Conservation (phyloP, 2,888 invertebrate species). For the Agrochola macilenta region DNA sequence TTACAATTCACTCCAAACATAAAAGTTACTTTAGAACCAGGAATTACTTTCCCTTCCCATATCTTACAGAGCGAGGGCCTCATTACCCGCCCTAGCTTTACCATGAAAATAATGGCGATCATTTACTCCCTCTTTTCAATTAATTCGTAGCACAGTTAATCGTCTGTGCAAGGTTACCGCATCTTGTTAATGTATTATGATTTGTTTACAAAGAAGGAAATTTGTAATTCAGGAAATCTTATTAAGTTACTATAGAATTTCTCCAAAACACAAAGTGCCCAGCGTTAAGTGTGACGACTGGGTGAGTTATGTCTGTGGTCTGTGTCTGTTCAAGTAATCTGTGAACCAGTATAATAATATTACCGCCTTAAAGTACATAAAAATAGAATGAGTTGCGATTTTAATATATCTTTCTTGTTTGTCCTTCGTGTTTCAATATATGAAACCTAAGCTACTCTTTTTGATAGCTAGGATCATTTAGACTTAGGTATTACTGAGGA, state of each 20-base stretch:
- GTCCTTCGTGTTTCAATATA: no score
- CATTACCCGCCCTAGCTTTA: conserved; percentile 1
- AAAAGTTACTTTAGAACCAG: conserved; percentile 14
- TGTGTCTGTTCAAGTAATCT: background rate
- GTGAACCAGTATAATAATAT: background rate
- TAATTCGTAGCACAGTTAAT: conserved; percentile 39
- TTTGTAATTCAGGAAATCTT: no score
- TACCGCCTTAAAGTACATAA: no score
- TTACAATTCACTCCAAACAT: background rate
- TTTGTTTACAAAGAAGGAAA: conserved; percentile 17
- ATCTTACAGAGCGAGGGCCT: background rate
- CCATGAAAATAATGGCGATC: conserved; percentile 27
- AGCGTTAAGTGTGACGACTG: background rate
- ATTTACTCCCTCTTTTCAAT: conserved; percentile 46
- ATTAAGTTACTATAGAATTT: no score
- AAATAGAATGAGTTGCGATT: no score
- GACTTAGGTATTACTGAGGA: no score
- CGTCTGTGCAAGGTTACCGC: background rate
- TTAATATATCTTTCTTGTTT: no score
- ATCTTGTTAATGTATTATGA: conserved; percentile 10
- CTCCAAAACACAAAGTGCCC: background rate
- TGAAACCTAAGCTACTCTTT: no score
- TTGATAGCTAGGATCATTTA: no score
- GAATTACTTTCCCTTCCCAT: conserved; percentile 17
- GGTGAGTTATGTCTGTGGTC: no score